A percentile compares a stretch with the other conserved stretches of the same genome.
phyloP scores from a whole-genome alignment of 2,888 invertebrate species.

The Lasius platythorax region DNA sequence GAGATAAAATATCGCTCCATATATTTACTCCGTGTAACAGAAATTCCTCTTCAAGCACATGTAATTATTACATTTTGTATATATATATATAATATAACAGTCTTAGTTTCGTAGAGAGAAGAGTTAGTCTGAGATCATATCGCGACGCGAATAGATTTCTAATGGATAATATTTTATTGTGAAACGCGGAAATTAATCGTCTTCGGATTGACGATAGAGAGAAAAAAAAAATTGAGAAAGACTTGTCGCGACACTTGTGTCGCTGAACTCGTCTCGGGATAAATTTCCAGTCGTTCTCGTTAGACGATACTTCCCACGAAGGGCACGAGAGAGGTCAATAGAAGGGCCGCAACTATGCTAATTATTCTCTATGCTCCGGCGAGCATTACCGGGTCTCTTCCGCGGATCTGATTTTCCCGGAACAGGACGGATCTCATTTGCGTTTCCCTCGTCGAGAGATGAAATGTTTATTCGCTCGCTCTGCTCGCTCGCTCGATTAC shows the following conservation, averaged over 20 bases:
- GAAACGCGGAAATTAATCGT: not conserved
- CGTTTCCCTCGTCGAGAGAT: constrained; percentile 27
- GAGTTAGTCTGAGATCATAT: not conserved
- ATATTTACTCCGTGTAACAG: constrained; percentile 26
- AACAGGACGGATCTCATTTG: constrained; percentile 44
- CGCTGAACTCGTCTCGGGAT: constrained; percentile 18
- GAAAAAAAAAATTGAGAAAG: constrained; percentile 7
- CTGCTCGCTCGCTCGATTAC: constrained; percentile 22
- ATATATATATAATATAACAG: not conserved
- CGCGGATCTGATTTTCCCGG: constrained; percentile 46
- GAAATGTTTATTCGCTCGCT: constrained; percentile 44
- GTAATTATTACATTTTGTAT: not conserved
- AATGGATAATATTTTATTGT: not conserved
- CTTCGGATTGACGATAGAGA: not conserved
- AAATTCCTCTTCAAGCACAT: constrained; percentile 6
- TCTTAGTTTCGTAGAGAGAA: too few relatives aligned
- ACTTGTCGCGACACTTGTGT: not conserved
- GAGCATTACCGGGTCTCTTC: constrained; percentile 35
- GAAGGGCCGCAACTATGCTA: not conserved
- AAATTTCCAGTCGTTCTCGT: constrained; percentile 31
- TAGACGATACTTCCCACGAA: constrained; percentile 38
- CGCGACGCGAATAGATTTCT: too few relatives aligned
- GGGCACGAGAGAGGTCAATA: not conserved
- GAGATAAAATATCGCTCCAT: constrained; percentile 39
- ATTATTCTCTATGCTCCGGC: constrained; percentile 8